phyloP scores from a whole-genome alignment of 2,888 invertebrate species.

The Cheilosia vulpina region DNA sequence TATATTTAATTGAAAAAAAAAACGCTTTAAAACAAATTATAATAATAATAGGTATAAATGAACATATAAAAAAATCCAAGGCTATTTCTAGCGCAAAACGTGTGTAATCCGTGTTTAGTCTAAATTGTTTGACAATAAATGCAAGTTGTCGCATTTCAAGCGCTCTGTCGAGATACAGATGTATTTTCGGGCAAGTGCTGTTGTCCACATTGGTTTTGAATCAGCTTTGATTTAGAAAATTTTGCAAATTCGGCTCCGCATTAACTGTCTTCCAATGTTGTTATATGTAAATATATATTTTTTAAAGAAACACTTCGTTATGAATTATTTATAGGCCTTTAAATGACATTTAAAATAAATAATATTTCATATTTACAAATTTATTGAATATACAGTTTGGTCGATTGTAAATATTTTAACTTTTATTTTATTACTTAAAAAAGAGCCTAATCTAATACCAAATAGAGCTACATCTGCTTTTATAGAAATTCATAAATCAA shows the following conservation, averaged over 20 bases:
- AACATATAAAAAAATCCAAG: no score
- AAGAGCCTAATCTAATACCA: neutral
- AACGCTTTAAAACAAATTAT: no score
- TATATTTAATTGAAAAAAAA: no score
- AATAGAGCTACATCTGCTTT: neutral
- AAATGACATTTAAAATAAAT: constrained; percentile 49
- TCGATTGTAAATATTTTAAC: constrained; percentile 37
- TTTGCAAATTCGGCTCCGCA: neutral
- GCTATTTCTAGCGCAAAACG: no score
- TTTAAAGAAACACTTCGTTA: constrained; percentile 11
- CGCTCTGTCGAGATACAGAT: neutral
- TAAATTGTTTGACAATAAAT: no score
- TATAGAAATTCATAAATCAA: no score
- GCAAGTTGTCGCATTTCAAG: no score
- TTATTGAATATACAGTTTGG: constrained; percentile 45
- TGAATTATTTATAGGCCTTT: constrained; percentile 42
- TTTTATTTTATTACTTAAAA: constrained; percentile 5
- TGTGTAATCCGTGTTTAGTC: no score
- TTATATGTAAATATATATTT: constrained; percentile 14
- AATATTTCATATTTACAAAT: constrained; percentile 36
- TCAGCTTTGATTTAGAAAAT: neutral
- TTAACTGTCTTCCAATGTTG: constrained; percentile 6
- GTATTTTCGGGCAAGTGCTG: no score
- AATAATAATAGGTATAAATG: no score
- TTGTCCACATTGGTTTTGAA: neutral